A percentile compares a stretch with the other conserved stretches of the same genome.
Conservation (phyloP, 2,888 invertebrate genomes). For the Malachius bipustulatus region DNA sequence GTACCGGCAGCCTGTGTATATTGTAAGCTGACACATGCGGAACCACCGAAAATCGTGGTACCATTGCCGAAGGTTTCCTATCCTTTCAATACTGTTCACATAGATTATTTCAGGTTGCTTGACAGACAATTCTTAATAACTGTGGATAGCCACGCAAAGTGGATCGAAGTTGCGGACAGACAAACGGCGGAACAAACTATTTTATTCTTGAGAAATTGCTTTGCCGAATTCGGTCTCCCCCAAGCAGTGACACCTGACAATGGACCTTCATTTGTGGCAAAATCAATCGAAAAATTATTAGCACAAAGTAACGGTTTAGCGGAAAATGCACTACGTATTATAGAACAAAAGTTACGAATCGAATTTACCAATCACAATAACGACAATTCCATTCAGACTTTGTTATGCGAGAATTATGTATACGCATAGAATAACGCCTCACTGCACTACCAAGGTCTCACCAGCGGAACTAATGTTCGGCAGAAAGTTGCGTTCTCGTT, state of each 20-base stretch:
- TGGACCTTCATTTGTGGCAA: slow-evolving; percentile 7
- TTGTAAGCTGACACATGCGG: slow-evolving; percentile 4
- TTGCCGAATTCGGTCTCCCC: slow-evolving; percentile 10
- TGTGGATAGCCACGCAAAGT: slow-evolving; percentile 8
- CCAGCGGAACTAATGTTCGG: slow-evolving; percentile 9
- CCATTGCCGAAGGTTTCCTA: slow-evolving; percentile 5
- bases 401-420: slow-evolving; percentile 6
- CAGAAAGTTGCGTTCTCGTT: slow-evolving; percentile 8
- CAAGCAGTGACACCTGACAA: slow-evolving; percentile 6
- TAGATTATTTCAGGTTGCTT: slow-evolving; percentile 6
- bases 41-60: slow-evolving; percentile 7
- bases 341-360: slow-evolving; percentile 10
- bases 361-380: slow-evolving; percentile 7
- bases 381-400: slow-evolving; percentile 1
- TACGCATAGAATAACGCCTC: slow-evolving; percentile 6
- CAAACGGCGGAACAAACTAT: slow-evolving; percentile 6
- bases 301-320: slow-evolving; percentile 10
- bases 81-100: slow-evolving; percentile 6
- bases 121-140: slow-evolving; percentile 5
- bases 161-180: slow-evolving; percentile 8
- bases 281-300: slow-evolving; percentile 9
- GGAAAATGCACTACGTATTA: slow-evolving; percentile 10
- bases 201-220: slow-evolving; percentile 4
- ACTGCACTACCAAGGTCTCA: slow-evolving; percentile 6
- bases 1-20: slow-evolving; percentile 1